These are phyloP conservation scores for Platyrinchus mystaceus DNA, from an alignment of 2,797 vertebrate genomes.

Conservation along the genomic window DNA sequence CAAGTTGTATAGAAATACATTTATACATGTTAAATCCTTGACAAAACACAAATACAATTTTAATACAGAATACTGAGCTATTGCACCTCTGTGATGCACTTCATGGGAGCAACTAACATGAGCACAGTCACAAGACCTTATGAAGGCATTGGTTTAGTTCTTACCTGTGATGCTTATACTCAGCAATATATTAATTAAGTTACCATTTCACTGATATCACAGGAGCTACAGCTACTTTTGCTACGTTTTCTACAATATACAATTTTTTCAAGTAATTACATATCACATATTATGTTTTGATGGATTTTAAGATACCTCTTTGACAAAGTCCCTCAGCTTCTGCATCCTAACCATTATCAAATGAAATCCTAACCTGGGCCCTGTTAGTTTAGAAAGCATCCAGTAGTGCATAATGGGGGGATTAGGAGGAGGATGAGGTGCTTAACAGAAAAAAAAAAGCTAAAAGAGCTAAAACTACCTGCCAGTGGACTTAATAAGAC, in stretches of 20 bases:
- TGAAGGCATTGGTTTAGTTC: neutral
- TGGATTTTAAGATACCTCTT: neutral
- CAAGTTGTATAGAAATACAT: neutral
- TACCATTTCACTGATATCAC: neutral
- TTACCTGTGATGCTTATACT: neutral
- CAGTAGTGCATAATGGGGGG: neutral
- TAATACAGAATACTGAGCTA: neutral
- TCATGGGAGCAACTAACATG: neutral
- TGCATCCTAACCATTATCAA: neutral
- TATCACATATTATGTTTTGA: neutral
- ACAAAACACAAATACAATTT: neutral
- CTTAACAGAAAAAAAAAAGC: neutral
- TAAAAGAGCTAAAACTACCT: neutral
- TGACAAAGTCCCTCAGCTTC: neutral
- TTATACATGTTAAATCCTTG: neutral
- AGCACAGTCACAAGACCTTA: neutral
- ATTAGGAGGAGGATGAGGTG: neutral
- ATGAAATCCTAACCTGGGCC: neutral
- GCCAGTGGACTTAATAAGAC: neutral
- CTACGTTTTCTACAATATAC: neutral
- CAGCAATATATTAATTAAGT: neutral
- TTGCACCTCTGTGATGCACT: neutral
- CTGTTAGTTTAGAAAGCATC: neutral
- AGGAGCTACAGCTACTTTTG: neutral
- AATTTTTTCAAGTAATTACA: neutral